Evolutionary conservation across 2,113 vertebrate species (phyloP), one percentile per base, ranked within the genome.

Genomic region (Myotis brandtii): DNA sequence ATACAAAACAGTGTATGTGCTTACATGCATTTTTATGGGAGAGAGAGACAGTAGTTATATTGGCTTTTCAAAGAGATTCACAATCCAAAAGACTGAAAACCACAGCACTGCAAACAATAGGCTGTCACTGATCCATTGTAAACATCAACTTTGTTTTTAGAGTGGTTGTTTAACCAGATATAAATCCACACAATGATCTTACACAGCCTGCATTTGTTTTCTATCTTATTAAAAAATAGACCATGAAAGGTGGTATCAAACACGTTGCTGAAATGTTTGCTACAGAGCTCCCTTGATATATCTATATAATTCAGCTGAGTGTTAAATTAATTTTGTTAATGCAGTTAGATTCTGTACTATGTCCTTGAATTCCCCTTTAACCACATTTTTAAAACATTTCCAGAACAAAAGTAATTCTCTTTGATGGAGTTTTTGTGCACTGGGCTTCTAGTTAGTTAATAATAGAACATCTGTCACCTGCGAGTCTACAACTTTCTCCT

Each of bases 281-380:
- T 21, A 32, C 21, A 50, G 9, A 7, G 6, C 18, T 81, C 52
- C 34, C 46, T 30, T 37, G 32, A 73, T 13, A 43, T 0, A 56
- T 16, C 2, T 43, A 56, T 16, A 1, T 43, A 64, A 69, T 69
- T 64, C 86, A 84, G 14, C 64, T 75, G 23, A 84, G 37, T 37
- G n/a, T n/a, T 69, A 79, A 66, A 37, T 2, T 79, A 30, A 86
- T 40, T 77, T 76, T 86, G 52, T 64, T 83, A 73, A 73, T 25
- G 86, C 86, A 83, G 20, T 48, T 5, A 82, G 21, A 20, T 87
- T 52, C 59, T 91, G 32, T 77, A 0, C 52, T 34, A 5, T 23
- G 43, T 72, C 91, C 66, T 56, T 89, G 50, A 89, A 43, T 82
- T 79, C 46, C n/a, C 7, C 69, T 86, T 94, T 83, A 89, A 82